These are phyloP conservation scores for Neoaliturus tenellus DNA, from an alignment of 2,888 invertebrate species.

Conservation along the genomic window DNA sequence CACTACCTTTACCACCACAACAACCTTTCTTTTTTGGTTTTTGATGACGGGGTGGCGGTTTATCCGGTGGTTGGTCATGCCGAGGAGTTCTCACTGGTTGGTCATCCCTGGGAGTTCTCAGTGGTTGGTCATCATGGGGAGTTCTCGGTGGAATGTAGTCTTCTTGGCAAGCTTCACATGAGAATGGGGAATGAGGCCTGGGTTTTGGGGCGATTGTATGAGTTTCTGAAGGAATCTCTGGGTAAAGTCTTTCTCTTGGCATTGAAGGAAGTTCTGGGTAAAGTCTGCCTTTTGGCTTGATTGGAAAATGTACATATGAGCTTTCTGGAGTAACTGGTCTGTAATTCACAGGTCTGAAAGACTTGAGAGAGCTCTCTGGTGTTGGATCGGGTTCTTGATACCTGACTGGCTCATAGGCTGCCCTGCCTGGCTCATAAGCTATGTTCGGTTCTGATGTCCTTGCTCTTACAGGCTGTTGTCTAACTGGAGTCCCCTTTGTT, in stretches of 20 bases:
- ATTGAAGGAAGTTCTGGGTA: not conserved
- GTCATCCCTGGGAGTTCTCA: not conserved
- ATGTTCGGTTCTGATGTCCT: not conserved
- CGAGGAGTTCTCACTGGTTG: not conserved
- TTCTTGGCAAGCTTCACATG: conserved; percentile 1
- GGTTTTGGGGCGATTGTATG: not conserved
- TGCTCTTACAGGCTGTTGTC: not conserved
- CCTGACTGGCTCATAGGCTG: not conserved
- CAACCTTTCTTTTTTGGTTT: conserved; percentile 37
- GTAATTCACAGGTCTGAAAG: not conserved
- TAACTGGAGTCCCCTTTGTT: not conserved
- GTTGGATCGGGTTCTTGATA: not conserved
- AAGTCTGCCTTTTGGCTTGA: not conserved
- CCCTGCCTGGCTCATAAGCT: not conserved
- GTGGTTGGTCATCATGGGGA: not conserved
- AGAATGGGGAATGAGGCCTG: not conserved
- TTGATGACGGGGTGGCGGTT: not conserved
- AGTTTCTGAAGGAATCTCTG: not conserved
- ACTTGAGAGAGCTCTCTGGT: not conserved
- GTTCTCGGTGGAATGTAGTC: not conserved
- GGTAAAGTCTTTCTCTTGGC: not conserved
- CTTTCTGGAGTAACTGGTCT: not conserved
- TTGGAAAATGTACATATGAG: not conserved
- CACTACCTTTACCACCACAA: conserved; percentile 15
- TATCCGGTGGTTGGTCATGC: not conserved